Percentiles rank a stretch among this genome's conserved stretches.
Conservation (phyloP, 2,113 vertebrate genomes). For the Azemiops feae region DNA sequence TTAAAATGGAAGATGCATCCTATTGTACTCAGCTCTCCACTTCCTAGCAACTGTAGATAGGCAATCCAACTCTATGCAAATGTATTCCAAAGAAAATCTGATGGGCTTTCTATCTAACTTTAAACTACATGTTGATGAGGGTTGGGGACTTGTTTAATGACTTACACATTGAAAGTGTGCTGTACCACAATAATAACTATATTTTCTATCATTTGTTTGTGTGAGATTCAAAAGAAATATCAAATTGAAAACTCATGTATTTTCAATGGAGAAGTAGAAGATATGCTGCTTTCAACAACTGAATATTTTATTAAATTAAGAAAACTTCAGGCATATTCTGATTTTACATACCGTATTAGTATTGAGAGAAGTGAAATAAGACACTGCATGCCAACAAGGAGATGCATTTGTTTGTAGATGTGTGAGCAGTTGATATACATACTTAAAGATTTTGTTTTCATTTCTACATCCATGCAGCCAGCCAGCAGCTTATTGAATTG, state of each 20-base stretch:
- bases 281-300: background rate
- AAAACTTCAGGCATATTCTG: background rate
- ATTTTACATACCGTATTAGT: background rate
- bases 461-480: background rate
- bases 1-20: background rate
- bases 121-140: too few species aligned
- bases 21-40: background rate
- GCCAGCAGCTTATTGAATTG: slow-evolving; percentile 58
- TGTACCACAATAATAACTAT: background rate
- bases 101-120: background rate
- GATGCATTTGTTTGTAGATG: background rate
- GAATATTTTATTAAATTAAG: background rate
- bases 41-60: background rate
- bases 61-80: background rate
- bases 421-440: accelerated
- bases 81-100: background rate
- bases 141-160: background rate
- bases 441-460: background rate
- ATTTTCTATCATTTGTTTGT: background rate
- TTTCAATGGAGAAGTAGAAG: background rate
- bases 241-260: background rate
- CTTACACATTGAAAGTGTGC: background rate
- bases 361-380: slow-evolving; percentile 3
- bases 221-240: background rate
- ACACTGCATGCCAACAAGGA: background rate